Conservation (phyloP, 2,113 vertebrate species). For the Rhinogobius similis region DNA sequence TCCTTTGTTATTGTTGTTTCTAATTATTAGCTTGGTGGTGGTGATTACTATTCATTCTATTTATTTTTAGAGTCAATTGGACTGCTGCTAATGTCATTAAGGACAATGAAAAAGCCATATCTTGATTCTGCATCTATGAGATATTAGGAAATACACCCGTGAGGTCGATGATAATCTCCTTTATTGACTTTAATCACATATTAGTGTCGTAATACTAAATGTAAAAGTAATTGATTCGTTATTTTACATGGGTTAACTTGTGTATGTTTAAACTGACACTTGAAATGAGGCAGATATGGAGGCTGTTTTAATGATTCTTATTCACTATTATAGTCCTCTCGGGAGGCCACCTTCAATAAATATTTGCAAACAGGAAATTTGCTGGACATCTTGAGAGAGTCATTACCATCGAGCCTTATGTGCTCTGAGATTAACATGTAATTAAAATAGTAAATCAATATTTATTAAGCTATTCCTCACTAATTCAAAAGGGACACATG, state of each 20-base stretch:
- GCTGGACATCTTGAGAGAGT: conserved; percentile 70
- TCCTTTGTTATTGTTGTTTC: not conserved
- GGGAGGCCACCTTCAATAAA: conserved; percentile 72
- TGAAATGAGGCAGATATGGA: conserved; percentile 52
- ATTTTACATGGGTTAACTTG: conserved; percentile 25
- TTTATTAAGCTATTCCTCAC: conserved; percentile 74
- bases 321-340: conserved; percentile 73
- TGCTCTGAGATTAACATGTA: conserved; percentile 79
- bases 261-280: conserved; percentile 67
- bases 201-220: conserved; percentile 11
- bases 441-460: conserved; percentile 81
- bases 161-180: not conserved
- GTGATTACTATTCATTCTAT: not conserved
- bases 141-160: not conserved
- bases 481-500: conserved; percentile 44
- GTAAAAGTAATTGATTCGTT: conserved; percentile 51
- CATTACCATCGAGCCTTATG: conserved; percentile 66
- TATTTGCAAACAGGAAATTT: conserved; percentile 79
- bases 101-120: conserved; percentile 9
- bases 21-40: not conserved
- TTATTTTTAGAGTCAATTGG: not conserved
- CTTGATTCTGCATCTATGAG: conserved; percentile 8
- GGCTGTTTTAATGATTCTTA: conserved; percentile 70
- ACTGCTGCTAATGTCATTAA: conserved; percentile 27
- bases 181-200: not conserved